phyloP scores from a whole-genome alignment of 2,888 invertebrate genomes.

The Crepidodera aurea region DNA sequence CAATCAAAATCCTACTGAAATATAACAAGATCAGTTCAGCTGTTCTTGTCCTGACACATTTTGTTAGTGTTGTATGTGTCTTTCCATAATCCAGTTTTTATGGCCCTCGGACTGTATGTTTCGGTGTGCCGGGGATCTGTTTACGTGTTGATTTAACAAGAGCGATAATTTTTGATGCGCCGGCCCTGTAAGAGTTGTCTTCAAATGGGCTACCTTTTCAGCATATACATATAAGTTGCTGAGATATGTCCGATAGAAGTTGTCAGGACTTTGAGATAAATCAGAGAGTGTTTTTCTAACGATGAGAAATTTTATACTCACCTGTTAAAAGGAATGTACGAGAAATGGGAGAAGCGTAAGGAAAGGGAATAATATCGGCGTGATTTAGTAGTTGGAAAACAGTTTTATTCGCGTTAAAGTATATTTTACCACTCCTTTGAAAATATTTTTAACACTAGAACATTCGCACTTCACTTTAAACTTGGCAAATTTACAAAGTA shows the following conservation, averaged over 20 bases:
- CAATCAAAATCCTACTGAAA: no score
- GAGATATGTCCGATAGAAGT: conserved; percentile 38
- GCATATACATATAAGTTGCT: conserved; percentile 32
- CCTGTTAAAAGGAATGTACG: conserved; percentile 32
- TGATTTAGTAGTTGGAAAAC: conserved; percentile 17
- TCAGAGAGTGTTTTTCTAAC: conserved; percentile 32
- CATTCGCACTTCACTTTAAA: neutral
- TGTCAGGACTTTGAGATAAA: conserved; percentile 37
- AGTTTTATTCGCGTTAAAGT: neutral
- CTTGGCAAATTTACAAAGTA: neutral
- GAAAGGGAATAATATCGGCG: conserved; percentile 18
- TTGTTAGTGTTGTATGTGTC: no score
- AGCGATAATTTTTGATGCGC: neutral
- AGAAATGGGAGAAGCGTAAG: conserved; percentile 19
- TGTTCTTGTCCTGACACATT: no score
- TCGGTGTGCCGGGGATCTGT: no score
- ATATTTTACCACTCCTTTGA: neutral
- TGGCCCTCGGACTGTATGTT: no score
- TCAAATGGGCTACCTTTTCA: conserved; percentile 38
- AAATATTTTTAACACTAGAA: neutral
- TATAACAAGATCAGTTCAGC: no score
- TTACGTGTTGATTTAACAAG: no score
- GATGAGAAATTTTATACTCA: conserved; percentile 37
- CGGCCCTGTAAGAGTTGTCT: conserved; percentile 22
- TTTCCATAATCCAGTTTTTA: no score